A percentile compares a stretch with the other conserved stretches of the same genome.
These are phyloP conservation scores for Leucophora obtusa DNA, from an alignment of 2,888 invertebrate genomes.

Conservation along the genomic window DNA sequence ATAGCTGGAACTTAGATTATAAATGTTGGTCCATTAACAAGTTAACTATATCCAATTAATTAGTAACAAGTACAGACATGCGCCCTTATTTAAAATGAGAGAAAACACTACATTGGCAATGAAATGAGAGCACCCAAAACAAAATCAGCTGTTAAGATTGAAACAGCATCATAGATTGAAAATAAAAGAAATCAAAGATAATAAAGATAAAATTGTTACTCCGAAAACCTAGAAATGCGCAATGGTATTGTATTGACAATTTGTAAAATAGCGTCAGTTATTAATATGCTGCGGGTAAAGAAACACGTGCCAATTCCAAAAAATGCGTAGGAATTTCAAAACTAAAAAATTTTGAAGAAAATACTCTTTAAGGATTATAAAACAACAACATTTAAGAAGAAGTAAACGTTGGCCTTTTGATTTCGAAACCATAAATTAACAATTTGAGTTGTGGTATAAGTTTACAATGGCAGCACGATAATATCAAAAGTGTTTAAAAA, in stretches of 20 bases:
- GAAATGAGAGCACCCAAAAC: not conserved
- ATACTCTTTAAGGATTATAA: not conserved
- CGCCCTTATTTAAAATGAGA: not conserved
- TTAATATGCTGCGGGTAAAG: constrained; percentile 51
- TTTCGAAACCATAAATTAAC: not conserved
- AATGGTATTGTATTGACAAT: constrained; percentile 37
- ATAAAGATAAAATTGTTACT: constrained; percentile 37
- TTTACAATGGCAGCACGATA: not conserved
- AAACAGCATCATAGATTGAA: constrained; percentile 30
- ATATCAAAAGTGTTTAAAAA: constrained; percentile 7
- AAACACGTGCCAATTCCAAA: constrained; percentile 50
- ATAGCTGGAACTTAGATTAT: too few species aligned
- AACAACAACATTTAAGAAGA: not conserved
- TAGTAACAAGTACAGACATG: not conserved
- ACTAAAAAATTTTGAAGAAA: not conserved
- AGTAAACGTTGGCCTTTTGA: not conserved
- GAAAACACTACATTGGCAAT: not conserved
- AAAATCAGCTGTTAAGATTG: constrained; percentile 31
- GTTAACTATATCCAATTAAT: too few species aligned
- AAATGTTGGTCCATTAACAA: too few species aligned
- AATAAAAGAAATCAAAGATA: constrained; percentile 21
- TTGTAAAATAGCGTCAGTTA: constrained; percentile 38
- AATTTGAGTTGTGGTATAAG: not conserved
- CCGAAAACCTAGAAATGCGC: constrained; percentile 51
- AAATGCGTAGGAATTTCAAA: constrained; percentile 32